These are phyloP conservation scores for Lasioglossum calceatum DNA, from an alignment of 2,888 invertebrate species.

Conservation along the genomic window DNA sequence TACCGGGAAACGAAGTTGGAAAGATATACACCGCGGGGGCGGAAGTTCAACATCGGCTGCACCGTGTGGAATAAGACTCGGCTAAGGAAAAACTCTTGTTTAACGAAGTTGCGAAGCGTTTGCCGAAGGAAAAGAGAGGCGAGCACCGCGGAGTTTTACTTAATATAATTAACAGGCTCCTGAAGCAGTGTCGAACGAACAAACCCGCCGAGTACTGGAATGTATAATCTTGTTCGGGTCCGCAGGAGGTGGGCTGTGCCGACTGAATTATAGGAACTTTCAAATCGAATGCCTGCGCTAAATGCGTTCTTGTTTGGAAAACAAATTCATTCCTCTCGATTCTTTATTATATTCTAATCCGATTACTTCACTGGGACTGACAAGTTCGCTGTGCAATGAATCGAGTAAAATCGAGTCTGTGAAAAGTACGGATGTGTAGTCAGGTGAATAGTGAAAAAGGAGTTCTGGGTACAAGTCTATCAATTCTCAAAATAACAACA, in stretches of 20 bases:
- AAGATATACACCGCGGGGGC: slow-evolving; percentile 27
- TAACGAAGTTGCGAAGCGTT: slow-evolving; percentile 54
- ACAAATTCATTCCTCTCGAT: not conserved
- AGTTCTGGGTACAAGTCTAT: not conserved
- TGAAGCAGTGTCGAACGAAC: slow-evolving; percentile 29
- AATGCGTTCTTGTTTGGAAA: not conserved
- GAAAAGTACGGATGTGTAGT: not conserved
- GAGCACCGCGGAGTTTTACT: slow-evolving; percentile 35
- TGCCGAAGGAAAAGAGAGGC: slow-evolving; percentile 25
- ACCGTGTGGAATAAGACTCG: slow-evolving; percentile 26
- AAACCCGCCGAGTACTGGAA: slow-evolving; percentile 22
- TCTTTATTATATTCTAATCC: not conserved
- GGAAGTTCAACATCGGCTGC: slow-evolving; percentile 29
- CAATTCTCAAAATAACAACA: not conserved
- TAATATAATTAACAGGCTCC: slow-evolving; percentile 53
- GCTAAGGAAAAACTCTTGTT: slow-evolving; percentile 4
- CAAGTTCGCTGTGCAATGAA: not conserved
- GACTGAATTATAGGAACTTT: slow-evolving; percentile 3
- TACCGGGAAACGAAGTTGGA: slow-evolving; percentile 16
- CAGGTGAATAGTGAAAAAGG: not conserved
- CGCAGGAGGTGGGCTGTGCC: not conserved
- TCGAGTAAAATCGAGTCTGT: not conserved
- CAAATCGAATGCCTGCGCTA: not conserved
- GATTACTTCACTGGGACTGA: not conserved
- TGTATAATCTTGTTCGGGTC: not conserved